Base-by-base conservation (phyloP, 2,113 vertebrate genomes). In the Ochotona princeps region DNA sequence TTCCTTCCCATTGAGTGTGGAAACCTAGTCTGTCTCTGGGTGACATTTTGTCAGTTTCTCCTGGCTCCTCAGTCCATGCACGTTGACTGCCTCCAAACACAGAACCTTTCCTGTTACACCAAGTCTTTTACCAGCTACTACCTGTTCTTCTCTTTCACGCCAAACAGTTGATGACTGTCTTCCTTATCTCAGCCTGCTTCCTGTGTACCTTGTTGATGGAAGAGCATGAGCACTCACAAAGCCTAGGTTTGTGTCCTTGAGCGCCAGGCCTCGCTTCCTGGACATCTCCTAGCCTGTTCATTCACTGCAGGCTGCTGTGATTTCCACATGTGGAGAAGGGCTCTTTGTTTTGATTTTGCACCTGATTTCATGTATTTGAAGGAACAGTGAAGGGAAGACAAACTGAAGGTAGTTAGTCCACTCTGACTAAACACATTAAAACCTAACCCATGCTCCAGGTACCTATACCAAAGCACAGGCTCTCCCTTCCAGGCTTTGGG, bases 311-410 rank as follows among this genome's bases (percentile, higher is more conserved):
- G 14, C 25, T 30, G 12, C 69, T 84, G 13, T 83, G 6, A 70
- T 79, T 80, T 25, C 49, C 8, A 82, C 4, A 78, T 51, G 38
- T 76, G 11, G 63, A 78, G 47, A 79, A 8, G 57, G 30, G 25
- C 38, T 35, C n/a, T 81, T 32, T 1, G 15, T 85, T 54, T 49
- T 63, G 21, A 12, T 20, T 82, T 88, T 66, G 28, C 54, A 61
- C 30, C 25, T 75, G 38, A 17, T 82, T 87, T 69, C 26, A 23
- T 82, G 65, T 81, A 32, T 49, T 75, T 35, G 30, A 38, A 8
- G 6, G 20, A 14, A 1, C 1, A 14, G 2, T 1, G 8, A 7
- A 8, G 63, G 17, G 7, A 8, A 28, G 35, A 74, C 8, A 15
- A 28, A 9, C 28, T 47, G n/a, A 72, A 23, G 13, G 47, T 4